Evolutionary conservation across 2,888 invertebrate species (phyloP).

Genomic region (Nowickia ferox): DNA sequence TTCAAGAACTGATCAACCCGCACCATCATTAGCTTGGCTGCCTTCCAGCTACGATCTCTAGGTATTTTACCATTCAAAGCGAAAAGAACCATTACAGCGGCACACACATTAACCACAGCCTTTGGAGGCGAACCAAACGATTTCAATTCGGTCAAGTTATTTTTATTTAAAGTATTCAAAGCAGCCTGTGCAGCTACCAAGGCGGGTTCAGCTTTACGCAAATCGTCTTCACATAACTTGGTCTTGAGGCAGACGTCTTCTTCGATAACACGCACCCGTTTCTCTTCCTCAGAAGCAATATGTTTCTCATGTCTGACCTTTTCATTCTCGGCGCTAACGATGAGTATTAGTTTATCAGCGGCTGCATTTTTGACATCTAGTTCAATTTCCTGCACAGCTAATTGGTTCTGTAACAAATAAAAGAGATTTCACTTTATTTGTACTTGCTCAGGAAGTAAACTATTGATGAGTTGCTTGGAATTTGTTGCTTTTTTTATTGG

Average conservation of each 20-base stretch:
- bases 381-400: conserved; percentile 90
- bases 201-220: conserved; percentile 96
- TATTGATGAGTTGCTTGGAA: conserved; percentile 12
- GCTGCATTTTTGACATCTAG: conserved; percentile 94
- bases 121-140: conserved; percentile 97
- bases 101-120: conserved; percentile 93
- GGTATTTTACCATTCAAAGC: conserved; percentile 93
- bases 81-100: conserved; percentile 94
- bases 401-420: conserved; percentile 78
- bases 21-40: conserved; percentile 95
- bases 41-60: conserved; percentile 96
- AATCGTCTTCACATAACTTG: conserved; percentile 93
- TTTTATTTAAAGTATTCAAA: conserved; percentile 96
- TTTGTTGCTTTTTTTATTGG: no score
- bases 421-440: neutral
- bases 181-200: conserved; percentile 91
- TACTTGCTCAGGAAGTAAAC: neutral
- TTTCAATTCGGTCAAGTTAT: conserved; percentile 96
- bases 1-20: conserved; percentile 94
- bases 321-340: conserved; percentile 95
- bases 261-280: conserved; percentile 94
- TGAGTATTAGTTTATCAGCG: conserved; percentile 94
- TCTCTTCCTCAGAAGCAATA: conserved; percentile 92
- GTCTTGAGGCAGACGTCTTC: conserved; percentile 94
- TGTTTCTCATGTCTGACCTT: conserved; percentile 95